These are phyloP conservation scores for Drosophila persimilis DNA, from an alignment of 1,140 invertebrate genomes.

Conservation along the genomic window DNA sequence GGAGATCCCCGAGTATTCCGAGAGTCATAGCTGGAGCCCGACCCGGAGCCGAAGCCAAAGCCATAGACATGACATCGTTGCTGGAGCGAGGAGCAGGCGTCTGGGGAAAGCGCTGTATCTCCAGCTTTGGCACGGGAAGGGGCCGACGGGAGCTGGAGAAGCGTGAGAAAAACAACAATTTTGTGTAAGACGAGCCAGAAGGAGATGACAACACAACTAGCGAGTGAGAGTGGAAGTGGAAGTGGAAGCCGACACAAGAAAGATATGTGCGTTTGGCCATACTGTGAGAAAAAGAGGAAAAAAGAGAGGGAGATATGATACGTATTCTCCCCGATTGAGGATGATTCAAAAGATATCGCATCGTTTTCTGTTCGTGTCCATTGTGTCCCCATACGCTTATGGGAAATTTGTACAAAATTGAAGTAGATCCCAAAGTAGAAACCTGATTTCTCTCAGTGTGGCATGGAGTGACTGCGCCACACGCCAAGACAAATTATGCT, in stretches of 20 bases:
- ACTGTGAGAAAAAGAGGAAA: not conserved
- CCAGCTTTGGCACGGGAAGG: not conserved
- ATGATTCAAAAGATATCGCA: no score
- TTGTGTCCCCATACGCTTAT: no score
- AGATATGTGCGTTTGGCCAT: not conserved
- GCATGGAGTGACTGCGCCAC: constrained; percentile 47
- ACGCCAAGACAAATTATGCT: constrained; percentile 80
- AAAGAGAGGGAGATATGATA: not conserved
- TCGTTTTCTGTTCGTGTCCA: accelerated
- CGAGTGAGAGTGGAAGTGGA: not conserved
- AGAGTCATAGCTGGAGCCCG: constrained; percentile 15
- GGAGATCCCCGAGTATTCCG: no score
- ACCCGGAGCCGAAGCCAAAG: constrained; percentile 11
- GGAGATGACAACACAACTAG: constrained; percentile 1
- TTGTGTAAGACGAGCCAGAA: constrained; percentile 12
- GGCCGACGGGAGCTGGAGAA: constrained; percentile 3
- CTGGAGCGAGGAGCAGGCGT: not conserved
- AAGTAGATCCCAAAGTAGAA: no score
- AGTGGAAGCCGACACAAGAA: not conserved
- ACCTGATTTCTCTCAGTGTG: constrained; percentile 14
- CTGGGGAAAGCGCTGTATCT: constrained; percentile 18
- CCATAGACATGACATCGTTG: constrained; percentile 38
- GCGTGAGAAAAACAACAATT: constrained; percentile 64
- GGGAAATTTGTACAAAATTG: no score
- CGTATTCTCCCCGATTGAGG: no score